Evolutionary conservation across 2,797 vertebrate genomes (phyloP).

Genomic region (Lutjanus campechanus): DNA sequence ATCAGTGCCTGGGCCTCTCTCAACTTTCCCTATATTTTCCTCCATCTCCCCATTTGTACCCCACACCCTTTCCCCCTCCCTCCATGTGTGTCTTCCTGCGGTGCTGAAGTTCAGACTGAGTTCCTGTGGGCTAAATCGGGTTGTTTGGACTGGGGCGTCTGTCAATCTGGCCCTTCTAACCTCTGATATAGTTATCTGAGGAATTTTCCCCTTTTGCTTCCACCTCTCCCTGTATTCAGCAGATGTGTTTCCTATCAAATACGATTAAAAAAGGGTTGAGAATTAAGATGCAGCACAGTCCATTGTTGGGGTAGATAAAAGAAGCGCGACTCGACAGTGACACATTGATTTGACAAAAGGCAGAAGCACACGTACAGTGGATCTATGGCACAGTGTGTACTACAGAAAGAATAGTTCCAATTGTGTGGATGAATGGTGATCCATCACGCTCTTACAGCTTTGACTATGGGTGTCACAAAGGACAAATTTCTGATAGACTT

Average conservation of each 20-base stretch:
- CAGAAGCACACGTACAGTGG: neutral
- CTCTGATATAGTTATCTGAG: conserved; percentile 77
- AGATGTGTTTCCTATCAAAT: conserved; percentile 54
- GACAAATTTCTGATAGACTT: conserved; percentile 13
- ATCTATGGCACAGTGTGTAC: conserved; percentile 3
- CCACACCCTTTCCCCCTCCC: conserved; percentile 11
- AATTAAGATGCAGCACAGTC: conserved; percentile 7
- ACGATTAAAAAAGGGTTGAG: conserved; percentile 28
- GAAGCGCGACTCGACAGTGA: conserved; percentile 3
- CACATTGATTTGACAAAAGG: conserved; percentile 3
- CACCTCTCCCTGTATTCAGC: conserved; percentile 11
- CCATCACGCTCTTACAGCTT: neutral
- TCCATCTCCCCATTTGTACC: conserved; percentile 22
- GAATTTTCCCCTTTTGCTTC: conserved; percentile 78
- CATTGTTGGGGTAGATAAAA: conserved; percentile 48
- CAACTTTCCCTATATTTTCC: conserved; percentile 11
- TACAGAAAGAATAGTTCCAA: neutral
- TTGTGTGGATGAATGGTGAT: conserved; percentile 10
- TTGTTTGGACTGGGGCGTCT: conserved; percentile 68
- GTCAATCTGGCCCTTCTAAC: conserved; percentile 69
- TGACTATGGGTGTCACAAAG: neutral
- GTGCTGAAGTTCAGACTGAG: conserved; percentile 60
- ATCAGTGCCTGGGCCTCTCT: conserved; percentile 16
- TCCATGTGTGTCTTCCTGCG: conserved; percentile 51
- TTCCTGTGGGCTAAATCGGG: conserved; percentile 66